A percentile compares a stretch with the other conserved stretches of the same genome.
These are phyloP conservation scores for Drosophila takahashii DNA, from an alignment of 1,140 invertebrate genomes.

Conservation along the genomic window DNA sequence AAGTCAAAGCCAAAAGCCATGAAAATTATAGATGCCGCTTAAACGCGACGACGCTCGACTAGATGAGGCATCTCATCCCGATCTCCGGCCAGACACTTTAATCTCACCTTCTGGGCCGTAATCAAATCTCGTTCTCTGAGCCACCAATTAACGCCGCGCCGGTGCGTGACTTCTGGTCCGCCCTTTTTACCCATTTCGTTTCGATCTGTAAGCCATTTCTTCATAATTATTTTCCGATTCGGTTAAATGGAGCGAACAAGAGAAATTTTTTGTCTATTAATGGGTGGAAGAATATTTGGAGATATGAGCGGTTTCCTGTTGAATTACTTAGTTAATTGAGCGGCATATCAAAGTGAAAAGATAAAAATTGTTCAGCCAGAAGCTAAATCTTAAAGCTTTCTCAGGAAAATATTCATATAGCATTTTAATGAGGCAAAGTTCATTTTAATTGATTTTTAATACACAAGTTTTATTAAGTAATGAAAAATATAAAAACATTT, in stretches of 20 bases:
- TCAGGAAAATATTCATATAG: background rate
- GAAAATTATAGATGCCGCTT: constrained; percentile 70
- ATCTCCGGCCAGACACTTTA: constrained; percentile 63
- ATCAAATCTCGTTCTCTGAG: constrained; percentile 60
- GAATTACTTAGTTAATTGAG: constrained; percentile 76
- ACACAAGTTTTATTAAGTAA: no score
- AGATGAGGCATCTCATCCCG: constrained; percentile 45
- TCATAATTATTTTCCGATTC: constrained; percentile 68
- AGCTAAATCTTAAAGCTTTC: background rate
- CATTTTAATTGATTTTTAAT: background rate
- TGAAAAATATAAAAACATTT: no score
- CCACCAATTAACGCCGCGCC: constrained; percentile 71
- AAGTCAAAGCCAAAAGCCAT: constrained; percentile 48
- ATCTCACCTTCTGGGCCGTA: constrained; percentile 52
- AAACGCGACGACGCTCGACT: constrained; percentile 36
- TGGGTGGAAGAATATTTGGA: constrained; percentile 60
- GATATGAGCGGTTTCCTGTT: constrained; percentile 68
- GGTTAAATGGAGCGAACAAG: constrained; percentile 74
- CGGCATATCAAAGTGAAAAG: constrained; percentile 68
- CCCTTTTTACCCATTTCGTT: constrained; percentile 53
- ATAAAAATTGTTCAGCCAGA: constrained; percentile 9
- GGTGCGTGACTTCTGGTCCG: constrained; percentile 47
- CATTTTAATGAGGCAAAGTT: background rate
- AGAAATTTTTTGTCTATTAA: constrained; percentile 67
- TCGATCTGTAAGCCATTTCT: constrained; percentile 66